Percentiles rank a stretch among this genome's conserved stretches.
Conservation (phyloP, 2,888 invertebrate species). For the Pristionchus exspectatus region DNA sequence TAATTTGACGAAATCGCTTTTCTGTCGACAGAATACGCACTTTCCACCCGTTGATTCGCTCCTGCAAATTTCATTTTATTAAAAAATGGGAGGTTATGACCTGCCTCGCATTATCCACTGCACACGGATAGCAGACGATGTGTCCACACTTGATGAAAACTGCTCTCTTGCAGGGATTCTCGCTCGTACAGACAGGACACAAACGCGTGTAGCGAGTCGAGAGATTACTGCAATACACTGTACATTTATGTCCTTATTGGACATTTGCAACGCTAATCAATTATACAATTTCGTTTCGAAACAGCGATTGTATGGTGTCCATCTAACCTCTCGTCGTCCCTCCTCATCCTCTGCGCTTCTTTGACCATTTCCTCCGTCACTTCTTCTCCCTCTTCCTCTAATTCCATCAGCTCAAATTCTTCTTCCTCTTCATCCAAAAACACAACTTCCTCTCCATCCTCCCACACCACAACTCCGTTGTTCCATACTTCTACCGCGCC, state of each 20-base stretch:
- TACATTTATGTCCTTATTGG: neutral
- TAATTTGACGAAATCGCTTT: neutral
- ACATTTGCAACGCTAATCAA: neutral
- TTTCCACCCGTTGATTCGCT: neutral
- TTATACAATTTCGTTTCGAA: neutral
- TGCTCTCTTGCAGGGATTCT: neutral
- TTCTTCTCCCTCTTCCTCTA: neutral
- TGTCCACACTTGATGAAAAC: constrained; percentile 5
- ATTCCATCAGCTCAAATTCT: no score
- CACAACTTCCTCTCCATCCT: no score
- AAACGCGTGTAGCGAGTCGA: neutral
- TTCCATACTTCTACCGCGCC: no score
- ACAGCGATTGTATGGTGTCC: neutral
- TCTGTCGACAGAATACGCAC: neutral
- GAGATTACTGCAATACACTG: neutral
- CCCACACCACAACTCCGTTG: no score
- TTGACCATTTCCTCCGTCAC: neutral
- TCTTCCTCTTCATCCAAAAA: no score
- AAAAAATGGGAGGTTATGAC: neutral
- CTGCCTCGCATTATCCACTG: neutral
- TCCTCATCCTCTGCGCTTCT: neutral
- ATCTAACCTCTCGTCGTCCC: neutral
- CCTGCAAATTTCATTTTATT: neutral
- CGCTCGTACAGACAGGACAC: neutral
- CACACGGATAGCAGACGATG: constrained; percentile 31